A percentile compares a stretch with the other conserved stretches of the same genome.
phyloP scores from a whole-genome alignment of 2,113 vertebrate species.

The Paratilapia polleni region DNA sequence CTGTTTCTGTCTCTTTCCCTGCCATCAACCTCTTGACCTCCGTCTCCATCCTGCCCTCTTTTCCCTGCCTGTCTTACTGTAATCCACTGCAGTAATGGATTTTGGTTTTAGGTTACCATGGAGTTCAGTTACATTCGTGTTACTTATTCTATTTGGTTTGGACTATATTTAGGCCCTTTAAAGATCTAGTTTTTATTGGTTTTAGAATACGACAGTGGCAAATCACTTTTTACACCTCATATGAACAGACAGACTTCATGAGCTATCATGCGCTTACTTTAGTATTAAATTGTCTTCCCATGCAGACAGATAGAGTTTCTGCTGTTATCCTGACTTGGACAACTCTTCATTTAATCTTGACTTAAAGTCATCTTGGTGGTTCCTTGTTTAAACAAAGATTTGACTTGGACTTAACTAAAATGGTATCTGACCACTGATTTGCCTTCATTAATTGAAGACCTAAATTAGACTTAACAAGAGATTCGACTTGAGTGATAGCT shows the following conservation, averaged over 20 bases:
- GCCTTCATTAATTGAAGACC: no score
- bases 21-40: constrained; percentile 31
- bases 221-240: neutral
- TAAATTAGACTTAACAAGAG: no score
- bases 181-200: neutral
- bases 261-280: neutral
- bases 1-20: constrained; percentile 25
- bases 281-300: neutral
- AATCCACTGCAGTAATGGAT: constrained; percentile 22
- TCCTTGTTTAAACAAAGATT: neutral
- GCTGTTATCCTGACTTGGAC: no score
- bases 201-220: neutral
- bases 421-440: no score
- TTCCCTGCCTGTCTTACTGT: constrained; percentile 18
- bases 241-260: neutral
- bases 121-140: neutral
- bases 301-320: neutral
- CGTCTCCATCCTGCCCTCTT: neutral
- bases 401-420: no score
- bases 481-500: no score
- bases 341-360: no score
- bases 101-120: constrained; percentile 25
- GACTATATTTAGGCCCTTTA: neutral
- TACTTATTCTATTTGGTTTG: neutral
- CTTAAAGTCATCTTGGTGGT: no score